Conservation (phyloP, 2,888 invertebrate genomes). For the Spilarctia lutea region DNA sequence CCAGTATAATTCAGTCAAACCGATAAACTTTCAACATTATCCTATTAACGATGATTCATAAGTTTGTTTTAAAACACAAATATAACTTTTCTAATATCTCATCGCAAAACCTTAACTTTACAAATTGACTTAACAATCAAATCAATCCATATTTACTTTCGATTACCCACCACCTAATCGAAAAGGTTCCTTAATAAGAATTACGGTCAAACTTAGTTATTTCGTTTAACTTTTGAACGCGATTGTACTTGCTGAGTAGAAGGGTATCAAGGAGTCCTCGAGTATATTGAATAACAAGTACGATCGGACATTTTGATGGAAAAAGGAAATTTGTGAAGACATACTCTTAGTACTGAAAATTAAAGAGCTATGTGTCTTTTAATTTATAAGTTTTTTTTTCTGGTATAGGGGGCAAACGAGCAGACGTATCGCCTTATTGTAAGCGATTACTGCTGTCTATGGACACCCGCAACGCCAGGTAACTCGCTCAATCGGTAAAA, state of each 20-base stretch:
- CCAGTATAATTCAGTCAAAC: not conserved
- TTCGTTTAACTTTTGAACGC: conserved; percentile 17
- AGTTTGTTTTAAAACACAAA: not conserved
- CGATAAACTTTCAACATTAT: not conserved
- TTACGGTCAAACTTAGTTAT: conserved; percentile 16
- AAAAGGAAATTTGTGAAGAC: conserved; percentile 3
- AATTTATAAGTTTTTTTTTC: not conserved
- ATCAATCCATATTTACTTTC: conserved; percentile 20
- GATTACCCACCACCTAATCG: conserved; percentile 4
- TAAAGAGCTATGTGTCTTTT: not conserved
- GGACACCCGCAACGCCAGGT: no score
- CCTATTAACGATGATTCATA: not conserved
- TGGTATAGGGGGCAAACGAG: no score
- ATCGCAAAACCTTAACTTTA: conserved; percentile 4
- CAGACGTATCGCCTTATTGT: no score
- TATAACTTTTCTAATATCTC: not conserved
- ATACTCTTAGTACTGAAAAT: not conserved
- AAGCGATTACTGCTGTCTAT: no score
- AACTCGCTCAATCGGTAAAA: no score
- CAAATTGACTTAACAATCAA: conserved; percentile 16
- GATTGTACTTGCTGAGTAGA: conserved; percentile 17
- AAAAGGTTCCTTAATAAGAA: conserved; percentile 9
- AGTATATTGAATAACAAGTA: conserved; percentile 23
- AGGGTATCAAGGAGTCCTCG: conserved; percentile 16
- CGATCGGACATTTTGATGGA: conserved; percentile 4